Evolutionary conservation across 1,140 invertebrate species (phyloP).

Genomic region (Streblospio benedicti): DNA sequence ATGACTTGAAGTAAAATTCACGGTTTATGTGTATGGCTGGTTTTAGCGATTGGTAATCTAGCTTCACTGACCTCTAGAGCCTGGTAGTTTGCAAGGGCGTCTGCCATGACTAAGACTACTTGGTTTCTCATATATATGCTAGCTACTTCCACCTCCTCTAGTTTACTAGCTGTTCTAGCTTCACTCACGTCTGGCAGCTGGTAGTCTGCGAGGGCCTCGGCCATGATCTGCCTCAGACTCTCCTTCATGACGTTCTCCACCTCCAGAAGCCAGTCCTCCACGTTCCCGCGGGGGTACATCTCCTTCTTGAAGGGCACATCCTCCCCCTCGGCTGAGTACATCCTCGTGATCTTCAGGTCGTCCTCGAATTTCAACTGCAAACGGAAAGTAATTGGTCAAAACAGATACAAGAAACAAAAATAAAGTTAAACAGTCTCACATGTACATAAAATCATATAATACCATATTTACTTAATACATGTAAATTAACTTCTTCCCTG

Average conservation of each 20-base stretch:
- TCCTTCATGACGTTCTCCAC: conserved; percentile 46
- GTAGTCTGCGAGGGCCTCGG: conserved; percentile 40
- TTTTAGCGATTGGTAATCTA: too few relatives aligned
- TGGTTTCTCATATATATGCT: too few relatives aligned
- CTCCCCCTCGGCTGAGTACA: conserved; percentile 48
- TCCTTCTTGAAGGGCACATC: conserved; percentile 41
- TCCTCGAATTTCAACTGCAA: conserved; percentile 45
- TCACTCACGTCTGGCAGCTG: too few relatives aligned
- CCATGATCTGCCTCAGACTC: conserved; percentile 41
- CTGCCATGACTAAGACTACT: too few relatives aligned
- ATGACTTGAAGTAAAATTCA: too few relatives aligned
- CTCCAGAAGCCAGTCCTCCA: conserved; percentile 49
- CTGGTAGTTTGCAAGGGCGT: too few relatives aligned
- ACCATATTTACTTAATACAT: too few relatives aligned
- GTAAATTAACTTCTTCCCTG: too few relatives aligned
- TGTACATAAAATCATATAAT: not conserved
- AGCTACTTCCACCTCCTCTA: too few relatives aligned
- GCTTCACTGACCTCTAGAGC: too few relatives aligned
- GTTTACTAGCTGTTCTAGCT: too few relatives aligned
- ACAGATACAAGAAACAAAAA: conserved; percentile 3
- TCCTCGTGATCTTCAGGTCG: conserved; percentile 46
- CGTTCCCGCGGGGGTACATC: conserved; percentile 47
- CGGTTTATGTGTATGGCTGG: too few relatives aligned
- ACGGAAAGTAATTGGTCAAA: not conserved
- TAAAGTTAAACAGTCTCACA: not conserved